These are phyloP conservation scores for Atherinomorus stipes DNA, from an alignment of 2,113 vertebrate species.

Conservation along the genomic window DNA sequence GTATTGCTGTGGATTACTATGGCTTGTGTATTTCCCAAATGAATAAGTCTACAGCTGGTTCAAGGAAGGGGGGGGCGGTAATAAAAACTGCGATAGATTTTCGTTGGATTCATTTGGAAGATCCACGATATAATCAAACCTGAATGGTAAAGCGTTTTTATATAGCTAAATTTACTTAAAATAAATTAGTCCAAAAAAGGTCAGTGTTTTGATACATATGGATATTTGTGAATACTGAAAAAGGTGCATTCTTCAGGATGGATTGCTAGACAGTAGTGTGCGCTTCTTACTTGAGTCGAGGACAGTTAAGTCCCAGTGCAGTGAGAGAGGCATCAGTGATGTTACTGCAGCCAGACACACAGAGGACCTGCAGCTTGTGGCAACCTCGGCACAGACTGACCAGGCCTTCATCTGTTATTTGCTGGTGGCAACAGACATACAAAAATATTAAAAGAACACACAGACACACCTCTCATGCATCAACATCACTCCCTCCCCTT, in stretches of 20 bases:
- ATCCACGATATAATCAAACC: no score
- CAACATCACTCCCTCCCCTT: constrained; percentile 1
- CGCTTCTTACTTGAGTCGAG: constrained; percentile 89
- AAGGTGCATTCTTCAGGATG: background rate
- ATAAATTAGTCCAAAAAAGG: no score
- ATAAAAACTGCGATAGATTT: background rate
- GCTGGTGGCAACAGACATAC: constrained; percentile 75
- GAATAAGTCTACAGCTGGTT: background rate
- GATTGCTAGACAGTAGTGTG: background rate
- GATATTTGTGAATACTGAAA: background rate
- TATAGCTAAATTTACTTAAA: no score
- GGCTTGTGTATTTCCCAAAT: background rate
- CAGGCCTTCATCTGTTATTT: constrained; percentile 91
- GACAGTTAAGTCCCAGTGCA: constrained; percentile 93
- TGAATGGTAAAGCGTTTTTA: no score
- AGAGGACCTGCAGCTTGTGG: constrained; percentile 90
- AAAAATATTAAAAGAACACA: constrained; percentile 19
- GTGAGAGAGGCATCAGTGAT: constrained; percentile 92
- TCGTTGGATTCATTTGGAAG: background rate
- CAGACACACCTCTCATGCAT: constrained; percentile 5
- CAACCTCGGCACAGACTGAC: constrained; percentile 91
- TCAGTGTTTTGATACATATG: background rate
- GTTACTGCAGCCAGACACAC: constrained; percentile 92
- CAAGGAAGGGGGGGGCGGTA: background rate
- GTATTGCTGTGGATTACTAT: background rate